These are phyloP conservation scores for Luffia ferchaultella DNA, from an alignment of 2,888 invertebrate species.

Conservation along the genomic window DNA sequence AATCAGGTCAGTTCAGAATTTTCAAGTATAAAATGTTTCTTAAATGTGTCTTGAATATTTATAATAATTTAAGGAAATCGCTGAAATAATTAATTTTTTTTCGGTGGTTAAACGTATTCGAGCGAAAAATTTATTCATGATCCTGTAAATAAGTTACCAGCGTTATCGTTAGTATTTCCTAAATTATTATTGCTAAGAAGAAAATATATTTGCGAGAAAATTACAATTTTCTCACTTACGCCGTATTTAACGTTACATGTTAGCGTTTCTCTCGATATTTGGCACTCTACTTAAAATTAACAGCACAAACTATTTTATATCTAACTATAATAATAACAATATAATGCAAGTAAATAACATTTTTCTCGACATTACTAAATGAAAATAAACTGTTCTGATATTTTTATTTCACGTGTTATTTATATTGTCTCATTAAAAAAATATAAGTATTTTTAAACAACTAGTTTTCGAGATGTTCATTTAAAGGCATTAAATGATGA, in stretches of 20 bases:
- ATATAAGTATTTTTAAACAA: neutral
- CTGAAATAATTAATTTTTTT: no score
- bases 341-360: neutral
- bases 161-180: neutral
- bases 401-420: neutral
- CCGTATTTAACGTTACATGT: neutral
- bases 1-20: neutral
- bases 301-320: neutral
- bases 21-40: neutral
- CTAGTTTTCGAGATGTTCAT: neutral
- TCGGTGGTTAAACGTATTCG: no score
- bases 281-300: neutral
- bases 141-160: neutral
- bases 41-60: no score
- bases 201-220: neutral
- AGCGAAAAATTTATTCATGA: neutral
- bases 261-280: neutral
- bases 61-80: no score
- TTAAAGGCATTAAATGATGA: no score
- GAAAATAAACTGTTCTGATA: neutral
- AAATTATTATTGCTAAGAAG: neutral
- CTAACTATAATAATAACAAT: neutral
- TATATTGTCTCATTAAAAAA: neutral
- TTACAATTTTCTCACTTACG: neutral
- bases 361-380: neutral